phyloP scores from a whole-genome alignment of 2,797 vertebrate genomes.

The Kryptolebias ocellatus region DNA sequence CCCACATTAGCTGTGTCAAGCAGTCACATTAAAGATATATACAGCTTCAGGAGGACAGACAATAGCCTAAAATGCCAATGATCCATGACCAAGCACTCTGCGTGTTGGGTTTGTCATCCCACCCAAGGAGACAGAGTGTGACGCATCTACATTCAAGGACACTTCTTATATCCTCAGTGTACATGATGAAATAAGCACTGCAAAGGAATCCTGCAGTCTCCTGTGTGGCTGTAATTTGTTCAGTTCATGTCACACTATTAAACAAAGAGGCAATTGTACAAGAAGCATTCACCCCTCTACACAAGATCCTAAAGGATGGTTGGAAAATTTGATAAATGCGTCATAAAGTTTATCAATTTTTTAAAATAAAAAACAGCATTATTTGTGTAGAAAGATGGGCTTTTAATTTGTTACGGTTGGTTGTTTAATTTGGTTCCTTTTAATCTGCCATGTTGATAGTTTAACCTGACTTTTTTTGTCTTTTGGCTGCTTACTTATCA shows the following conservation, averaged over 20 bases:
- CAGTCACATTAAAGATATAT: conserved; percentile 42
- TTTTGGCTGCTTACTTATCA: no score
- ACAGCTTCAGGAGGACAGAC: conserved; percentile 37
- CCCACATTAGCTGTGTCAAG: conserved; percentile 41
- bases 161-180: conserved; percentile 38
- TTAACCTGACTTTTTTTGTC: no score
- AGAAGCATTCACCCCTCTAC: neutral
- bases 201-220: conserved; percentile 23
- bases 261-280: conserved; percentile 25
- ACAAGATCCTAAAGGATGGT: neutral
- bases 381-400: no score
- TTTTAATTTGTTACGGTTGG: no score
- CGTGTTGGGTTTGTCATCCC: no score
- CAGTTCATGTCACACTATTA: conserved; percentile 19
- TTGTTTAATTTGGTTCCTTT: no score
- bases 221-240: conserved; percentile 15
- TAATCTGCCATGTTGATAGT: no score
- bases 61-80: conserved; percentile 54
- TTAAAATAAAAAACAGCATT: no score
- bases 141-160: conserved; percentile 60
- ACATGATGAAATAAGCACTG: conserved; percentile 44
- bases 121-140: no score
- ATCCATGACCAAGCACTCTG: conserved; percentile 62
- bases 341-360: no score
- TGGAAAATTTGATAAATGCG: no score